Base-by-base conservation (phyloP, 2,797 vertebrate species). In the Florisuga fusca region DNA sequence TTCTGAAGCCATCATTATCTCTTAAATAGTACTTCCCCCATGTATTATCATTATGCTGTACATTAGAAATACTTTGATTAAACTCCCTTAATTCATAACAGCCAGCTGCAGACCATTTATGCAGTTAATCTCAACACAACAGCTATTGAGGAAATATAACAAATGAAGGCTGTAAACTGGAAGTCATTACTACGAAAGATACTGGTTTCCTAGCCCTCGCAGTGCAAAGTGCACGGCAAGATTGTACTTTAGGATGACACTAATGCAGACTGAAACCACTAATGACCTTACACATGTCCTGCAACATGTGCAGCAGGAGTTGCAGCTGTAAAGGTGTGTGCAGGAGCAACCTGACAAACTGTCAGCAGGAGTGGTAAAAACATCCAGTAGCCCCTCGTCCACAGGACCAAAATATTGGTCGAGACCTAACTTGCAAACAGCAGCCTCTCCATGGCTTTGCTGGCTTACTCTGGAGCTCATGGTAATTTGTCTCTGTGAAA, bases 1-100 rank as follows among this genome's bases (percentile, higher is more conserved):
- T 98, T 98, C 98, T 98, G 97, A 98, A 98, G 98, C 98, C 98
- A 99, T 99, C 99, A 99, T 99, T 99, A 99, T 99, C 99, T 99
- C 98, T 98, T 99, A 99, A 99, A 99, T 99, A 99, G 98, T 98
- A 98, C 98, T 98, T 98, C 98, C 99, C 99, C 98, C 98, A 98
- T 99, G 98, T 99, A 99, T 99, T 99, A 99, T 99, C 99, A 99
- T 99, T 99, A 99, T 98, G 98, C 98, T 98, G 98, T 98, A 98
- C 98, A 99, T 99, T 99, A 99, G 99, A 99, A 99, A 99, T 99
- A 99, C 99, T 99, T 99, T 99, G 99, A 99, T 99, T 99, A 99
- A 99, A 99, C 99, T 99, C 98, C 98, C 98, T 98, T 99, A 99
- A 99, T 99, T 99, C 99, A 99, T 98, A 99, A 98, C 98, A 99